A percentile compares a stretch with the other conserved stretches of the same genome.
Conservation (phyloP, 1,140 invertebrate genomes). For the Drosophila willistoni region DNA sequence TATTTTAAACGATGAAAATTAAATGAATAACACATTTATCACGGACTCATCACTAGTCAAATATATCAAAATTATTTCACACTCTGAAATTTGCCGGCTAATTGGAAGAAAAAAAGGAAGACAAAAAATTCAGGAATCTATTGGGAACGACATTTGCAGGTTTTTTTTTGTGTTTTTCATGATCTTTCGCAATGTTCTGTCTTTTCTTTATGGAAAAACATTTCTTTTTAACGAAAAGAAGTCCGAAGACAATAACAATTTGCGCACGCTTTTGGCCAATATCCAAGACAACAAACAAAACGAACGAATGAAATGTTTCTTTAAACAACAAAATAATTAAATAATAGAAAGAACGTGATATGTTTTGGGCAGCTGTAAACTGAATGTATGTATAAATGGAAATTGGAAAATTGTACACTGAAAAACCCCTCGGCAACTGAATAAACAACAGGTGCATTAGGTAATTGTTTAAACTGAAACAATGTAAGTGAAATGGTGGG, state of each 20-base stretch:
- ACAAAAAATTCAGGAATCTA: constrained; percentile 48
- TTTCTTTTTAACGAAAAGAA: constrained; percentile 39
- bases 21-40: background rate
- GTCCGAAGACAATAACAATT: constrained; percentile 67
- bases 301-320: constrained; percentile 1
- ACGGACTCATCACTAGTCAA: background rate
- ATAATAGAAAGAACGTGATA: constrained; percentile 47
- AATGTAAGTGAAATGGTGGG: background rate
- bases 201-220: constrained; percentile 69
- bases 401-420: background rate
- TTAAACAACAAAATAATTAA: constrained; percentile 29
- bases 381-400: background rate
- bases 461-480: background rate
- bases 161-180: constrained; percentile 17
- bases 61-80: background rate
- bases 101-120: constrained; percentile 50
- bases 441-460: constrained; percentile 56
- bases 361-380: constrained; percentile 18
- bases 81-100: constrained; percentile 30
- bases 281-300: constrained; percentile 43
- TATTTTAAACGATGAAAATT: background rate
- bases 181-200: constrained; percentile 7
- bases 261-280: constrained; percentile 76
- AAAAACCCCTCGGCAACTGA: background rate
- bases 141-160: constrained; percentile 36